Base-by-base conservation (phyloP, 1,140 invertebrate species). In the Drosophila lowei region DNA sequence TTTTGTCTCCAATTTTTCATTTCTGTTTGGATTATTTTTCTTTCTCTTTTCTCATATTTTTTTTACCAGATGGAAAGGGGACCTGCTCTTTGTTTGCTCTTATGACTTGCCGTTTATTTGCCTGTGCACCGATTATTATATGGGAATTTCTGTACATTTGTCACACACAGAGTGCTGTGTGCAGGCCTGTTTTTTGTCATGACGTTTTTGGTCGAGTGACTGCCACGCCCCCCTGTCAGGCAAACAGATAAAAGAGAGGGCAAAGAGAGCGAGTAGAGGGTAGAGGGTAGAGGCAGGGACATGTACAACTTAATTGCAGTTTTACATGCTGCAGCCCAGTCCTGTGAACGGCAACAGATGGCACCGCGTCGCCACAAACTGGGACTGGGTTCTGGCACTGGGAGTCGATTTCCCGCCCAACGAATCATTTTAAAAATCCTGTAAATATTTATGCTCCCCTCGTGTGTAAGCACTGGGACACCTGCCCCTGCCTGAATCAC, bases 221-320 rank as follows among this genome's bases (percentile, higher is more conserved):
- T 6, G 23, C 23, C 9, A 43, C 38, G 23, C 18, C 57, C 34
- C 8, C 3, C 34, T 38, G 34, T 38, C 23, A 66, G 11, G 16
- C 52, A 44, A 30, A 61, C 46, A 50, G 48, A 50, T 11, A 18
- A 53, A 25, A 16, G 30, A 23, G 52, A 0, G 6, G 18, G 30
- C 47, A 16, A n/a, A 65, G 47, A 15, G 9, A 25, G 23, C 5
- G 23, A 0, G 5, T 25, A 25, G 23, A 25, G 28, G 3, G 34
- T 34, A 34, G 2, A 30, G 28, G 6, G 25, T 4, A 11, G 13
- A 2, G 13, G 18, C 6, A 23, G 6, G 8, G 44, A 66, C 67
- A 67, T 77, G 66, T 77, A 85, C 81, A 86, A 80, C 77, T 85
- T 85, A 85, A 85, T 85, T 85, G 81, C 83, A 81, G 84, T 86